phyloP scores from a whole-genome alignment of 92 coral and sea anemone species.

The Ricordea florida region DNA sequence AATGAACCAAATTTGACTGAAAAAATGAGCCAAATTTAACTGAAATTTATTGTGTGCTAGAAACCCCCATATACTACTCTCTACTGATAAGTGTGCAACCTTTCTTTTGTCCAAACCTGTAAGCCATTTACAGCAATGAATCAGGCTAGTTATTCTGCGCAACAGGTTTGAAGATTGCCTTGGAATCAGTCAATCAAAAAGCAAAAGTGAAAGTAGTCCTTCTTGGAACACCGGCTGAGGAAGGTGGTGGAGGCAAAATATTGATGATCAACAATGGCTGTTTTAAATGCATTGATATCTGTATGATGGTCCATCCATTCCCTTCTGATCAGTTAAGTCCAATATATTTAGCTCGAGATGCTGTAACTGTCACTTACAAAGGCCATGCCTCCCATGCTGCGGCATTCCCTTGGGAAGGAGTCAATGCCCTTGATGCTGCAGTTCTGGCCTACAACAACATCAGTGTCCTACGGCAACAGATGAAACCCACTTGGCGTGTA shows the following conservation, averaged over 20 bases:
- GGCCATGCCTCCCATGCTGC: constrained; percentile 94
- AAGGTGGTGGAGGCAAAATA: constrained; percentile 81
- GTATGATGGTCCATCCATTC: constrained; percentile 87
- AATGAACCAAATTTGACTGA: too few species aligned
- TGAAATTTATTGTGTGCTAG: too few species aligned
- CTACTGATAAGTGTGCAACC: too few species aligned
- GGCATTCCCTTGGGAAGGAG: constrained; percentile 92
- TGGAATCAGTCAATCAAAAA: constrained; percentile 42
- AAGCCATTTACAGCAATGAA: too few species aligned
- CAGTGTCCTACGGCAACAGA: constrained; percentile 81
- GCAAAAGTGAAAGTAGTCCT: constrained; percentile 63
- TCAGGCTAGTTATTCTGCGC: too few species aligned
- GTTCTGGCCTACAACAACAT: constrained; percentile 70
- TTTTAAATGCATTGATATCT: constrained; percentile 75
- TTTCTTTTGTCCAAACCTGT: too few species aligned
- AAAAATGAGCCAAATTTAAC: too few species aligned
- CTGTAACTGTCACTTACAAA: constrained; percentile 61
- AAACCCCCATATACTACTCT: too few species aligned
- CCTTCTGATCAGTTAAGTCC: constrained; percentile 56
- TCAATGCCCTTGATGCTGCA: constrained; percentile 91
- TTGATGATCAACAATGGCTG: constrained; percentile 80
- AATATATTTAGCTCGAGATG: constrained; percentile 19
- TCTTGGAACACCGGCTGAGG: constrained; percentile 88
- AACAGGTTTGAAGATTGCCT: constrained; percentile 79
- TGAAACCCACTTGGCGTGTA: constrained; percentile 94